These are phyloP conservation scores for Ovis aries DNA, from an alignment of 2,113 vertebrate genomes.

Conservation along the genomic window DNA sequence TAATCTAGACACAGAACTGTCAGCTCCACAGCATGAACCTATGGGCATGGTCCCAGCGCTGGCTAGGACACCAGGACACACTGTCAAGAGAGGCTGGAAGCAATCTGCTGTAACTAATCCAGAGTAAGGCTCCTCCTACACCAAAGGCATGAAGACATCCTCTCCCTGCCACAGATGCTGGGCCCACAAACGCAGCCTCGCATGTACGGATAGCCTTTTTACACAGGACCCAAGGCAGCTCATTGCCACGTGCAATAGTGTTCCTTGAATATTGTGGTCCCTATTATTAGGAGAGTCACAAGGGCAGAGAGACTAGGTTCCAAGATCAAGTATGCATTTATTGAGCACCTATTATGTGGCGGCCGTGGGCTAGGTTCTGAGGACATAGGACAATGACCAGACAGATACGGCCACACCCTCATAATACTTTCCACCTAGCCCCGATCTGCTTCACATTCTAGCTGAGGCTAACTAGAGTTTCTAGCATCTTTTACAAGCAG, in stretches of 20 bases:
- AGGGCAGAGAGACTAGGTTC: background rate
- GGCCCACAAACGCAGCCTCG: background rate
- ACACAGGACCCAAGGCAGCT: background rate
- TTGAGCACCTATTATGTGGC: background rate
- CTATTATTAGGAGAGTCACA: background rate
- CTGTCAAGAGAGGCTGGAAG: background rate
- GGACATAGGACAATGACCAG: background rate
- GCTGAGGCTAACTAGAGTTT: background rate
- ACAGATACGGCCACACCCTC: background rate
- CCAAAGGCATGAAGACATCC: background rate
- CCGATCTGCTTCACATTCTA: background rate
- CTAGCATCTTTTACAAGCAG: background rate
- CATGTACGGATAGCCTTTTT: background rate
- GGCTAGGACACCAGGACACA: background rate
- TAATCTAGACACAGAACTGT: constrained; percentile 1
- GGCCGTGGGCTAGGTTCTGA: background rate
- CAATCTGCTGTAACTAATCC: background rate
- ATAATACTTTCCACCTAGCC: background rate
- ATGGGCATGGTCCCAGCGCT: background rate
- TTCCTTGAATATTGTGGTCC: background rate
- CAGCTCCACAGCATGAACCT: background rate
- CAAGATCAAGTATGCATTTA: background rate
- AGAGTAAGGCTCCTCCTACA: background rate
- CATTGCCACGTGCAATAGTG: background rate
- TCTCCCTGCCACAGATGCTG: background rate